Evolutionary conservation across 2,888 invertebrate species (phyloP).

Genomic region (Andrena bicolor): DNA sequence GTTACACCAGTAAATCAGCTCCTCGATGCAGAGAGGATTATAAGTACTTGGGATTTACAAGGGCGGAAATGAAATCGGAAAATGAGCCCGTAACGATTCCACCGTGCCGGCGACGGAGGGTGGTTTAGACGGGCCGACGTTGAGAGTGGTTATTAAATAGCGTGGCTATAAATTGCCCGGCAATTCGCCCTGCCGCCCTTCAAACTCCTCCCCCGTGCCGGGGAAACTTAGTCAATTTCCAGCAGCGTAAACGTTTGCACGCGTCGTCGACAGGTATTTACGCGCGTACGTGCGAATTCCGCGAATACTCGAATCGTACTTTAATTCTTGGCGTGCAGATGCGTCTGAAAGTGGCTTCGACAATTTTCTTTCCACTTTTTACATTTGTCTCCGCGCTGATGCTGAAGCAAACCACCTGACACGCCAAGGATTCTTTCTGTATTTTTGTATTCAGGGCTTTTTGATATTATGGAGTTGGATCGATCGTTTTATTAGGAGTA

Average conservation of each 20-base stretch:
- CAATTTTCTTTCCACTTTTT: background rate
- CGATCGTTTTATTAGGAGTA: too few relatives aligned
- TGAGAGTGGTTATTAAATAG: slow-evolving; percentile 72
- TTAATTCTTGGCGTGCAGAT: slow-evolving; percentile 21
- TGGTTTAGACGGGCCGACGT: slow-evolving; percentile 39
- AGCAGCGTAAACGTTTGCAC: slow-evolving; percentile 63
- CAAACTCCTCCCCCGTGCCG: background rate
- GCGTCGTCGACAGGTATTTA: slow-evolving; percentile 62
- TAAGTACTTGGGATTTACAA: slow-evolving; percentile 34
- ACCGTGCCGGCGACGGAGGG: background rate
- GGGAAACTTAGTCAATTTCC: slow-evolving; percentile 82
- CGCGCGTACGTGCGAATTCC: slow-evolving; percentile 46
- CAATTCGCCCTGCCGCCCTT: slow-evolving; percentile 73
- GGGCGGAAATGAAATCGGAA: slow-evolving; percentile 60
- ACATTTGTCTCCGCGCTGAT: background rate
- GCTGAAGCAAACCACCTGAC: background rate
- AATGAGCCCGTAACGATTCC: slow-evolving; percentile 48
- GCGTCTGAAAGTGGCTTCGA: background rate
- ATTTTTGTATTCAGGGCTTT: background rate
- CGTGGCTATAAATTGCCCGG: slow-evolving; percentile 80
- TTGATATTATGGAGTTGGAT: too few relatives aligned
- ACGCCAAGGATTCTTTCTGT: background rate
- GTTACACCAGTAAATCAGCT: slow-evolving; percentile 8
- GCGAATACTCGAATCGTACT: slow-evolving; percentile 10
- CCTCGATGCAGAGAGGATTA: slow-evolving; percentile 14